Evolutionary conservation across 2,113 vertebrate genomes (phyloP).

Genomic region (Heptranchias perlo): DNA sequence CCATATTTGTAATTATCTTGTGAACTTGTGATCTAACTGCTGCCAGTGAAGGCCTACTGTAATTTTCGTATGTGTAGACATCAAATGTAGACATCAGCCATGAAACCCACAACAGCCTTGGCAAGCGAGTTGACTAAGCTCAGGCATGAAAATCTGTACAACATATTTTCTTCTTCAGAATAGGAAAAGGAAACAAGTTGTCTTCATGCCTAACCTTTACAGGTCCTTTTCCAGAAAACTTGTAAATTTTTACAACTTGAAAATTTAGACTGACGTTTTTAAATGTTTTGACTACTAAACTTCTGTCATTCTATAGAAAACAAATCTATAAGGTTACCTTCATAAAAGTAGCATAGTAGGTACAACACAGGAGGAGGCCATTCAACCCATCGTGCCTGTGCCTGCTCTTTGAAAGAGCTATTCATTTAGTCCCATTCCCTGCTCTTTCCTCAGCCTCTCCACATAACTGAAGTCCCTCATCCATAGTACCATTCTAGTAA

Average conservation of each 20-base stretch:
- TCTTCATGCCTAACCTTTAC: not conserved
- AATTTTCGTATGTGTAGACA: not conserved
- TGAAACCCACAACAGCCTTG: not conserved
- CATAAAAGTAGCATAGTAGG: no score
- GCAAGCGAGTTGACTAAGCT: not conserved
- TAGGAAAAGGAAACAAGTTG: not conserved
- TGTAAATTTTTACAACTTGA: not conserved
- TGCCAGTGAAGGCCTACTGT: not conserved
- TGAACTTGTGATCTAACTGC: not conserved
- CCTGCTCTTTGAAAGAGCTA: no score
- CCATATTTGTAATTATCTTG: not conserved
- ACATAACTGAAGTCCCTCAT: no score
- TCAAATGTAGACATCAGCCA: not conserved
- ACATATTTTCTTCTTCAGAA: not conserved
- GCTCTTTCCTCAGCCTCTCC: no score
- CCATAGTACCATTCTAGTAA: no score
- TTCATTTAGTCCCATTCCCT: no score
- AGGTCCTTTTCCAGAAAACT: not conserved
- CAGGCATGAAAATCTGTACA: not conserved
- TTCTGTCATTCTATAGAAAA: not conserved
- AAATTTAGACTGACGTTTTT: not conserved
- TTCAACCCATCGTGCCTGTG: no score
- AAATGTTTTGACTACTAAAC: not conserved
- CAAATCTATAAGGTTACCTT: not conserved
- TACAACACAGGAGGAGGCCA: no score